Evolutionary conservation across 2,888 invertebrate genomes (phyloP), one percentile per base, ranked within the genome.

Genomic region (Tubiluchus corallicola): DNA sequence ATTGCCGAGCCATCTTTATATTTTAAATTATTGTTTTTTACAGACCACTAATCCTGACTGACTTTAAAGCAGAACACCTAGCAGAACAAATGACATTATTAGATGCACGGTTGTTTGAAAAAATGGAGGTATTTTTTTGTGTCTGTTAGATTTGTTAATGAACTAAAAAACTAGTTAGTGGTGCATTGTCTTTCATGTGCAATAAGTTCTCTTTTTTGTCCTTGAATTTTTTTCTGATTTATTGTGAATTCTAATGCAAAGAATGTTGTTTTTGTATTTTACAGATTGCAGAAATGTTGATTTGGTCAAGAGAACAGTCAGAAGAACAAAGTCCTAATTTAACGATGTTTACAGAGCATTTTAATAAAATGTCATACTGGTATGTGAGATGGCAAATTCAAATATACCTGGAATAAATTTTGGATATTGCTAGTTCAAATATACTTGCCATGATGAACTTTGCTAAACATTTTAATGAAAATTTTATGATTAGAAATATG

Each of bases 331-430:
- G 92, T 60, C 94, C 94, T 2, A 96, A 98, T 67, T 72, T 98
- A 46, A 92, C 90, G 21, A 72, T 81, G 52, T 98, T 98, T 63
- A 98, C 98, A 0, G 92, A 94, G 63, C 96, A 98, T 67, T 98
- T 98, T 66, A 98, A 98, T 64, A 94, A 96, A 69, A 90, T 94
- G 87, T 92, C 92, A 47, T 94, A 84, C 60, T 94, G 94, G 94
- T 74, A 60, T 59, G 65, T 16, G 59, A 52, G 51, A 67, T 76
- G 77, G 90, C 90, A 38, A 72, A 96, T 44, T 88, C 94, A 2
- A 74, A 83, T 60, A 92, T 98, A 56, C 68, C 98, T 43, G 81
- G 9, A 29, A n/a, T n/a, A 13, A n/a, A n/a, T 9, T 13, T n/a
- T 29, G 9, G 29, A 13, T 29, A 29, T 29, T 13, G 9, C 29